Evolutionary conservation across 2,797 vertebrate species (phyloP).

Genomic region (Acipenser transmontanus): DNA sequence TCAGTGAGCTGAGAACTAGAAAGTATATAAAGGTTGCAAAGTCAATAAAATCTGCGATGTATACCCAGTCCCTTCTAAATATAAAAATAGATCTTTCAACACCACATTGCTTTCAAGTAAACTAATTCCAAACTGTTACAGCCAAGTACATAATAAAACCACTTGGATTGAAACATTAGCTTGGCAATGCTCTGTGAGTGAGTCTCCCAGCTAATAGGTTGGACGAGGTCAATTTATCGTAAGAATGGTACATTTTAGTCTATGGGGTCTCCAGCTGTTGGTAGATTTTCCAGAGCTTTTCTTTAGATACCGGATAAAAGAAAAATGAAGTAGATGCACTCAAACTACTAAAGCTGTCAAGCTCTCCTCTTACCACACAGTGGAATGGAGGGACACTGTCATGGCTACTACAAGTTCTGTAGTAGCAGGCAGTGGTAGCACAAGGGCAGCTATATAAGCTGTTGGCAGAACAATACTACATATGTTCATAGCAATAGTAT

Average conservation of each 20-base stretch:
- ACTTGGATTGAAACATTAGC: not conserved
- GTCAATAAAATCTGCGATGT: conserved; percentile 22
- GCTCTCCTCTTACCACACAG: no score
- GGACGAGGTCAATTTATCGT: not conserved
- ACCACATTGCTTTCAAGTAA: conserved; percentile 6
- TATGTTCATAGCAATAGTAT: no score
- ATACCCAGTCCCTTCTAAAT: conserved; percentile 27
- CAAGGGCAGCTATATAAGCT: no score
- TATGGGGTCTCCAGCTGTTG: not conserved
- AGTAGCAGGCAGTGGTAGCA: no score
- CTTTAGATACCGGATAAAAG: not conserved
- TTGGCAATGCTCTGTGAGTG: not conserved
- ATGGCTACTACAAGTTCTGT: no score
- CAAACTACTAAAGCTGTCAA: no score
- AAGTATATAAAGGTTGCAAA: conserved; percentile 25
- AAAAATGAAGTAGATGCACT: no score
- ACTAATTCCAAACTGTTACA: conserved; percentile 11
- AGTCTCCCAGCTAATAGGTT: conserved; percentile 6
- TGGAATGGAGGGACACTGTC: no score
- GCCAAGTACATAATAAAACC: conserved; percentile 4
- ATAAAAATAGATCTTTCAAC: conserved; percentile 10
- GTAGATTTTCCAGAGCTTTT: not conserved
- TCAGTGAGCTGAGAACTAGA: conserved; percentile 19
- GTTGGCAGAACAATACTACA: no score
- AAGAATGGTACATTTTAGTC: no score